phyloP scores from a whole-genome alignment of 2,113 vertebrate species.

The Myanophis thanlyinensis region DNA sequence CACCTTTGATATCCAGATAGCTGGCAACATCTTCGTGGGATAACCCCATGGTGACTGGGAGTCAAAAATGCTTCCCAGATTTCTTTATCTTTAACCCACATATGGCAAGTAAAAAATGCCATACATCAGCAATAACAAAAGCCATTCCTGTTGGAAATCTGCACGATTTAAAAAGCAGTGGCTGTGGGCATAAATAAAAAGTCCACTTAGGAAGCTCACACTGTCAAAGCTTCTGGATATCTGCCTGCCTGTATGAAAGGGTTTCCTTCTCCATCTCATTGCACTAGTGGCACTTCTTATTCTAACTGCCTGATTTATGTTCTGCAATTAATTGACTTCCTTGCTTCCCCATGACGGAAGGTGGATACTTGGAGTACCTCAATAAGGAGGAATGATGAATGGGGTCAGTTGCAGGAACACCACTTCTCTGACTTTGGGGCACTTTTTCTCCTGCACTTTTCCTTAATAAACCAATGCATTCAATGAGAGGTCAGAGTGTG shows the following conservation, averaged over 20 bases:
- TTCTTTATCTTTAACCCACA: background rate
- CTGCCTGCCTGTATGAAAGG: background rate
- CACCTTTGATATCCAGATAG: background rate
- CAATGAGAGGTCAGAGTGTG: background rate
- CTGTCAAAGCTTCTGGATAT: background rate
- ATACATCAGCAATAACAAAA: background rate
- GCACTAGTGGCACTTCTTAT: background rate
- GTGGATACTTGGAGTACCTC: background rate
- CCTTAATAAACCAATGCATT: background rate
- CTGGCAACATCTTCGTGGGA: background rate
- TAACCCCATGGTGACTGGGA: background rate
- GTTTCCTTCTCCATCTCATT: background rate
- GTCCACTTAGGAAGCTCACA: background rate
- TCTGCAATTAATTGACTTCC: conserved; percentile 22
- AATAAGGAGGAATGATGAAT: conserved; percentile 21
- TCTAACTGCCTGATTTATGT: conserved; percentile 7
- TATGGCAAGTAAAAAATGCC: background rate
- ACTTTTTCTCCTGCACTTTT: background rate
- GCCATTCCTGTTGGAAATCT: background rate
- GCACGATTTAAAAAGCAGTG: background rate
- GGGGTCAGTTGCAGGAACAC: background rate
- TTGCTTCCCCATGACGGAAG: conserved; percentile 12
- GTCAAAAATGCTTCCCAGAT: background rate
- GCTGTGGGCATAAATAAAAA: background rate
- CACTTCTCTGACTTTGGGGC: background rate